Evolutionary conservation across 2,888 invertebrate species (phyloP).

Genomic region (Napeogenes sylphis): DNA sequence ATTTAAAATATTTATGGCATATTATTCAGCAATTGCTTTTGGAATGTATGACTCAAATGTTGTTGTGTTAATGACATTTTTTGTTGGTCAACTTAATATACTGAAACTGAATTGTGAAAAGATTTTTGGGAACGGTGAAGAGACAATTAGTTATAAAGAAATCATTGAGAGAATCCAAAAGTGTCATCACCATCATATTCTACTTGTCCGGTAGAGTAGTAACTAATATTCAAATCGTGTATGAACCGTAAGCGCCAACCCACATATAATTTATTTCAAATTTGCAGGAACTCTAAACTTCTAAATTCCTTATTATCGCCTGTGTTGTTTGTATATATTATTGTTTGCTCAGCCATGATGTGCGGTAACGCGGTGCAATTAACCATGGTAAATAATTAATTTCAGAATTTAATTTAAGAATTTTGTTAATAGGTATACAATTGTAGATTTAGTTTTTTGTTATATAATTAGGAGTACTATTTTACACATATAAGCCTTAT

Average conservation of each 20-base stretch:
- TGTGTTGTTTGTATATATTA: constrained; percentile 67
- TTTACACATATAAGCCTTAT: too few species aligned
- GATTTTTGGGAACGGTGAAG: constrained; percentile 44
- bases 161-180: constrained; percentile 46
- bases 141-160: constrained; percentile 36
- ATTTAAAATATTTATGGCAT: constrained; percentile 49
- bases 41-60: constrained; percentile 63
- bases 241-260: too few species aligned
- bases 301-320: constrained; percentile 62
- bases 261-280: not conserved
- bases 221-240: not conserved
- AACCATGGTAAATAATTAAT: constrained; percentile 50
- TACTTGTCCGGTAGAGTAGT: constrained; percentile 49
- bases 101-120: constrained; percentile 49
- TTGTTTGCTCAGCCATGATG: constrained; percentile 70
- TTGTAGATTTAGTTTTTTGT: too few species aligned
- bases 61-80: constrained; percentile 62
- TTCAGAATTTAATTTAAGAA: not conserved
- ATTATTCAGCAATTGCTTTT: constrained; percentile 61
- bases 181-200: constrained; percentile 53
- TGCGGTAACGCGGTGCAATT: constrained; percentile 65
- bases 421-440: too few species aligned
- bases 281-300: constrained; percentile 55
- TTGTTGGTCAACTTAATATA: constrained; percentile 59
- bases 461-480: too few species aligned